These are phyloP conservation scores for Meloidogyne hapla DNA, from an alignment of 1,140 invertebrate genomes.

Conservation along the genomic window DNA sequence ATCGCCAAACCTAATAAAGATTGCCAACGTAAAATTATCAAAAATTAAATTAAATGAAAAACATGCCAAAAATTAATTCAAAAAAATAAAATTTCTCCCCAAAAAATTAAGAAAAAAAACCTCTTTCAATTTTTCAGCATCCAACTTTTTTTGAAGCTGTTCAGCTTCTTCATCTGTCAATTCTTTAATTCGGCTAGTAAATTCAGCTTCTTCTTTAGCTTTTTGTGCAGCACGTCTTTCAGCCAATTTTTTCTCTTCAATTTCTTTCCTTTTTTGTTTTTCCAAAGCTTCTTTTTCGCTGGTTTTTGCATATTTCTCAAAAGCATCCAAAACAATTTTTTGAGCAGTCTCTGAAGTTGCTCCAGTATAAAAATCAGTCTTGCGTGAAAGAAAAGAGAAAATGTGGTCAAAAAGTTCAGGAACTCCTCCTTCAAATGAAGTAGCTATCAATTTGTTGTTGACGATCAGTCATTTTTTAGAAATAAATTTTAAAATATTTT, in stretches of 20 bases:
- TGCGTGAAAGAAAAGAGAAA: constrained; percentile 85
- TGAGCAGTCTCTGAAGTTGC: constrained; percentile 77
- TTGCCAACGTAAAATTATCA: no score
- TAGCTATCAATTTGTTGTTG: constrained; percentile 86
- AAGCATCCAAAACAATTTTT: constrained; percentile 69
- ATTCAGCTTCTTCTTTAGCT: constrained; percentile 72
- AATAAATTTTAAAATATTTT: neutral
- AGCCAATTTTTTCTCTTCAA: constrained; percentile 41
- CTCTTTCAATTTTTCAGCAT: constrained; percentile 65
- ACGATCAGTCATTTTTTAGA: neutral
- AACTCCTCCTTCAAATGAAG: constrained; percentile 87
- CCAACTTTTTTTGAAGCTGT: constrained; percentile 78
- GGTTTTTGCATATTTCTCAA: constrained; percentile 37
- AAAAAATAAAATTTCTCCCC: neutral
- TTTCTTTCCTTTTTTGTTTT: constrained; percentile 37
- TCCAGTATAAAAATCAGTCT: constrained; percentile 92
- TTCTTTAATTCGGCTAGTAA: constrained; percentile 74
- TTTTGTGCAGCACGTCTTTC: constrained; percentile 66
- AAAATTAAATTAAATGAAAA: no score
- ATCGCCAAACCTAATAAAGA: no score
- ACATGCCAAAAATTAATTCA: no score
- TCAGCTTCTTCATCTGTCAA: constrained; percentile 87
- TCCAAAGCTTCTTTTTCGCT: constrained; percentile 36
- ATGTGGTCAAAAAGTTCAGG: constrained; percentile 85
- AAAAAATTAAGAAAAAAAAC: neutral